Base-by-base conservation (phyloP, 2,888 invertebrate genomes). In the Andrena trimmerana region DNA sequence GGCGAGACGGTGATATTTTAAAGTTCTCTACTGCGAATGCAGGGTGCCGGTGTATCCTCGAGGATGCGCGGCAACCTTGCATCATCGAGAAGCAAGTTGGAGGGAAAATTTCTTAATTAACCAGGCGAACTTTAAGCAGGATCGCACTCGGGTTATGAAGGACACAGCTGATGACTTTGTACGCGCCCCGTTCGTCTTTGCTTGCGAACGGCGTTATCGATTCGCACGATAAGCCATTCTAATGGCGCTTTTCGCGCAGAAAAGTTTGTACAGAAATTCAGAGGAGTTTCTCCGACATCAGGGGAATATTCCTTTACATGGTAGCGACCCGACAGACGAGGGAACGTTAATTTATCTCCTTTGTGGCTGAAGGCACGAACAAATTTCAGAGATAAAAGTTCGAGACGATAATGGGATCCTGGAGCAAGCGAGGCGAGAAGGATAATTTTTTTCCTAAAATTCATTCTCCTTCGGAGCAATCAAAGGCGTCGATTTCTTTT, bases 91-190 rank as follows among this genome's bases (percentile, higher is more conserved):
- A 50, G 50, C 20, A 54, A 65, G 63, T 69, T 73, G 2, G 20
- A 42, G 52, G 52, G 65, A 54, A 73, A 81, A 73, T 82, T 83
- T 72, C 70, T 73, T 81, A 83, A 83, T 83, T 81, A 83, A 20
- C 68, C 36, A 42, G 54, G 27, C 29, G 31, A 66, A 48, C 59
- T 7, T 20, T n/a, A 16, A 42, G 57, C 42, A 8, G 62, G 31
- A 66, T 60, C 20, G 42, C 33, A 27, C 24, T 13, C 2, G 16
- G 57, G 20, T 70, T 62, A 10, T 62, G 33, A 81, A 59, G 57
- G 71, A 68, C 67, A 27, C 29, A 57, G 42, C 13, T 60, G 78
- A 50, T 33, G 36, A 67, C 50, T 69, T 62, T 48, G 27, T 31
- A 57, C 60, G 24, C 59, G 2, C 60, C 31, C 20, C n/a, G n/a